A percentile compares a stretch with the other conserved stretches of the same genome.
These are phyloP conservation scores for Caerostris extrusa DNA, from an alignment of 1,140 invertebrate genomes.

Conservation along the genomic window DNA sequence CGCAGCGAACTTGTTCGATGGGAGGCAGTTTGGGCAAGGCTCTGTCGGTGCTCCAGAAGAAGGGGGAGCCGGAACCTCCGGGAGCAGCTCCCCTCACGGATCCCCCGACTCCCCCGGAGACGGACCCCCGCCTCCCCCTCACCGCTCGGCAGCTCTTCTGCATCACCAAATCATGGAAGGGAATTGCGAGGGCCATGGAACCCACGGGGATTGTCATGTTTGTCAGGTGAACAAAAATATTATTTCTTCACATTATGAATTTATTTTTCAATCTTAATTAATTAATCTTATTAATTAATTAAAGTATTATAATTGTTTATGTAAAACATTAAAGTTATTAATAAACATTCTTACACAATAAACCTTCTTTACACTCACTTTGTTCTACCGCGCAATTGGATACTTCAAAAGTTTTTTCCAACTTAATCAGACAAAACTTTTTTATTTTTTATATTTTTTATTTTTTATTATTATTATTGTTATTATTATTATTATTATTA, in stretches of 20 bases:
- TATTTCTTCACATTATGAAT: not conserved
- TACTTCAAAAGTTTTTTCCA: no score
- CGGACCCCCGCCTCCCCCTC: slow-evolving; percentile 90
- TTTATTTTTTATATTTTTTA: no score
- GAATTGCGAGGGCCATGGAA: slow-evolving; percentile 92
- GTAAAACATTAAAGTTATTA: no score
- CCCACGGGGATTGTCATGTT: slow-evolving; percentile 95
- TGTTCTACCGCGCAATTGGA: no score
- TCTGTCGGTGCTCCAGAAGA: slow-evolving; percentile 41
- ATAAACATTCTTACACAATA: no score
- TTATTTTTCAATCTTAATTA: not conserved
- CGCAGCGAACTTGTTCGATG: slow-evolving; percentile 19
- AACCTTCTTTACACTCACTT: no score
- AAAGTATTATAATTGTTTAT: not conserved
- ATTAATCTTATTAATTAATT: not conserved
- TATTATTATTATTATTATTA: no score
- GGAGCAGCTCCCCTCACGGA: slow-evolving; percentile 39
- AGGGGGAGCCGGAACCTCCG: not conserved
- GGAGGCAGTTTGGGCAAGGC: slow-evolving; percentile 60
- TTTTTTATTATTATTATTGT: no score
- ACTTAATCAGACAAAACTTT: no score
- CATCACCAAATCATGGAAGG: slow-evolving; percentile 94
- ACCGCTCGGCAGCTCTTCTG: slow-evolving; percentile 92
- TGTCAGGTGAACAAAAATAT: slow-evolving; percentile 88
- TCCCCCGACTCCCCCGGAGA: slow-evolving; percentile 80